Conservation (phyloP, 2,888 invertebrate genomes). For the Trileptium ribeirensis region DNA sequence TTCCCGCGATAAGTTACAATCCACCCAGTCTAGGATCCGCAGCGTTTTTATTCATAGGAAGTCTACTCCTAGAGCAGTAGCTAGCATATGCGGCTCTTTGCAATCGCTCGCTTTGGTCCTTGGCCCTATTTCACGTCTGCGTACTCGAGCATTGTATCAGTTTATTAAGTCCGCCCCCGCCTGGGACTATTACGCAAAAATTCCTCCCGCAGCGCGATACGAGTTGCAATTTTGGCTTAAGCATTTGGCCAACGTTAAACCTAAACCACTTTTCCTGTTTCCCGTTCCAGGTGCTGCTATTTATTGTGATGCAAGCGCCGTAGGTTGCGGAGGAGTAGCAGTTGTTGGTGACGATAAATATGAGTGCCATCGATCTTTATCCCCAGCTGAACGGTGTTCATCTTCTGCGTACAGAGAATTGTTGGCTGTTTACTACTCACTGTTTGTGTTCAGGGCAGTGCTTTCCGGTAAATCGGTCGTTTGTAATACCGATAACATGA, state of each 20-base stretch:
- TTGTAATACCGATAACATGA: not conserved
- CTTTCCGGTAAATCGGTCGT: not conserved
- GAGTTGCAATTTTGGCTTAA: not conserved
- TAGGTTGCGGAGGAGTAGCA: not conserved
- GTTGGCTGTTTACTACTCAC: not conserved
- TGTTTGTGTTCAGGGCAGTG: not conserved
- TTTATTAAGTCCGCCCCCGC: not conserved
- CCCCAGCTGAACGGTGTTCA: not conserved
- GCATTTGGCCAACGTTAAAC: not conserved
- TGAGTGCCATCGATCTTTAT: not conserved
- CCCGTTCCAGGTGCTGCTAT: not conserved
- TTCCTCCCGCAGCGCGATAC: not conserved
- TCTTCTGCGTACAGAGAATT: conserved; percentile 3
- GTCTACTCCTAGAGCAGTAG: not conserved
- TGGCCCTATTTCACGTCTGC: not conserved
- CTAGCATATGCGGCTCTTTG: not conserved
- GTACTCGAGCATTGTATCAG: not conserved
- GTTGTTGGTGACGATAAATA: not conserved
- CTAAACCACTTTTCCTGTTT: no score
- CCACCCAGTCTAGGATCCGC: no score
- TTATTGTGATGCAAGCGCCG: not conserved
- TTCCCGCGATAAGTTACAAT: not conserved
- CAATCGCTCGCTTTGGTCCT: not conserved
- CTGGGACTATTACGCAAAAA: not conserved
- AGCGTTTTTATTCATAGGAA: not conserved